Evolutionary conservation across 1,140 invertebrate species (phyloP).

Genomic region (Drosophila fuyamai): DNA sequence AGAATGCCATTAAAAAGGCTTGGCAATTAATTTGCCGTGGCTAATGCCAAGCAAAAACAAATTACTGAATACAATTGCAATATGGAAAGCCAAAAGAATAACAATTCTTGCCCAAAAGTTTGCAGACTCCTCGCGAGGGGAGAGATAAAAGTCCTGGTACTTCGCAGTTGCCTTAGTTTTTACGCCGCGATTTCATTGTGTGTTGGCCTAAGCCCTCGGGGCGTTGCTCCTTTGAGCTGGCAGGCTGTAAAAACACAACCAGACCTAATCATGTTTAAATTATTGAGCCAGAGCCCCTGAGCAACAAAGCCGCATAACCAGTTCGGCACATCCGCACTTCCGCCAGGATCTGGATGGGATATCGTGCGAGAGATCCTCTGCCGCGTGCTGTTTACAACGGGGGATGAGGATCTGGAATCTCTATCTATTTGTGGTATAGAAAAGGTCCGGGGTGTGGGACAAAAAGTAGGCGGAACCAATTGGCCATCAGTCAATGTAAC

Average conservation of each 20-base stretch:
- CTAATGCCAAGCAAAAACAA: conserved; percentile 74
- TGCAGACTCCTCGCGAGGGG: neutral
- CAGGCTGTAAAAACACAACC: conserved; percentile 84
- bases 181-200: conserved; percentile 58
- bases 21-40: conserved; percentile 75
- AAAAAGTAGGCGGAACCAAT: conserved; percentile 76
- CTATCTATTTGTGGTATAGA: conserved; percentile 1
- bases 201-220: conserved; percentile 65
- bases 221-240: conserved; percentile 44
- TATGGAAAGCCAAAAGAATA: conserved; percentile 78
- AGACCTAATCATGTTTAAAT: conserved; percentile 85
- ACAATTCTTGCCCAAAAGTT: conserved; percentile 51
- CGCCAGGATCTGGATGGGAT: conserved; percentile 6
- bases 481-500: conserved; percentile 76
- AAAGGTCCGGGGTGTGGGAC: conserved; percentile 11
- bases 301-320: conserved; percentile 71
- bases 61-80: conserved; percentile 63
- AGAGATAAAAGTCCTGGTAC: conserved; percentile 2
- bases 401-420: conserved; percentile 35
- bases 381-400: conserved; percentile 58
- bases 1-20: conserved; percentile 58
- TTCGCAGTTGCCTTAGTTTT: conserved; percentile 49
- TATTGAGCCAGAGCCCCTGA: conserved; percentile 69
- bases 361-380: conserved; percentile 25
- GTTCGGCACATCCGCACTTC: conserved; percentile 50